phyloP scores from a whole-genome alignment of 2,113 vertebrate genomes.

The Arothron firmamentum region DNA sequence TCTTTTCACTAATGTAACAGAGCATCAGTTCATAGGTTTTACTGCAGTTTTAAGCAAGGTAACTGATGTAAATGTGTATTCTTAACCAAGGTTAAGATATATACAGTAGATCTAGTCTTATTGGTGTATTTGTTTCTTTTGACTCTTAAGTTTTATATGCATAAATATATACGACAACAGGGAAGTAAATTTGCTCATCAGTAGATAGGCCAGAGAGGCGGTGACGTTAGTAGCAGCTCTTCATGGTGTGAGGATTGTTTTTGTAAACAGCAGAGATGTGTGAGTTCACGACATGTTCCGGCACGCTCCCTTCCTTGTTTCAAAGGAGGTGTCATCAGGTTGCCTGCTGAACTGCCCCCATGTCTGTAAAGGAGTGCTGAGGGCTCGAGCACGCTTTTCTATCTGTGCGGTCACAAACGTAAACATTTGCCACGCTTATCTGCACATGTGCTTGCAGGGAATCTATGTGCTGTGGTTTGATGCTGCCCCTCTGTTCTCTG shows the following conservation, averaged over 20 bases:
- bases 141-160: no score
- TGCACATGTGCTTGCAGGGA: not conserved
- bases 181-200: no score
- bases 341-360: slow-evolving; percentile 1
- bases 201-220: not conserved
- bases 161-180: no score
- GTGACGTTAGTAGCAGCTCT: not conserved
- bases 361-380: slow-evolving; percentile 27
- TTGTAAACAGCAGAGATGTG: slow-evolving; percentile 35
- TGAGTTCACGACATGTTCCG: slow-evolving; percentile 30
- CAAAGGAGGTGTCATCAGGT: slow-evolving; percentile 10
- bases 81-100: no score
- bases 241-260: slow-evolving; percentile 12
- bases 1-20: no score
- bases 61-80: no score
- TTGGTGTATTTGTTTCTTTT: no score
- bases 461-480: slow-evolving; percentile 14
- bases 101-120: no score
- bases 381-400: slow-evolving; percentile 3
- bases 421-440: slow-evolving; percentile 42
- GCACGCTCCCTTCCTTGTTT: slow-evolving; percentile 31
- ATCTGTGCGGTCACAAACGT: slow-evolving; percentile 15
- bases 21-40: no score
- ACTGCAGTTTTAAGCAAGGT: no score
- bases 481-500: slow-evolving; percentile 7